These are phyloP conservation scores for Drosophila saltans DNA, from an alignment of 1,140 invertebrate species.

Conservation along the genomic window DNA sequence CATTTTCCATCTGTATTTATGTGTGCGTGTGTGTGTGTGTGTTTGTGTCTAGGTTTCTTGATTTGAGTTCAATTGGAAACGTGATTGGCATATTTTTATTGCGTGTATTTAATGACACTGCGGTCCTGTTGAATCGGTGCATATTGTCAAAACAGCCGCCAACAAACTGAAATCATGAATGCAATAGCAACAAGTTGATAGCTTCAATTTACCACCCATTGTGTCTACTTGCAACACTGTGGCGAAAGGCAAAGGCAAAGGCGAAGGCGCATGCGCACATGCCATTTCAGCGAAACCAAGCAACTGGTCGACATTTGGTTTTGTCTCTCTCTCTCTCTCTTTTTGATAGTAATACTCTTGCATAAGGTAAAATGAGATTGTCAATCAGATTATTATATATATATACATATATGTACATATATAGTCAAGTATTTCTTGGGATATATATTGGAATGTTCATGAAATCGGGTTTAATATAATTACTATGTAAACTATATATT, in stretches of 20 bases:
- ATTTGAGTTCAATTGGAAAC: slow-evolving; percentile 18
- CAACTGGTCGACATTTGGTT: not conserved
- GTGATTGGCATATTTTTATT: slow-evolving; percentile 13
- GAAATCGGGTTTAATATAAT: too few species aligned
- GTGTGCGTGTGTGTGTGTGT: slow-evolving; percentile 16
- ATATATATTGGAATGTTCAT: too few species aligned
- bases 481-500: too few species aligned
- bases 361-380: too few species aligned
- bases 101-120: slow-evolving; percentile 10
- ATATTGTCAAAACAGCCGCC: slow-evolving; percentile 10
- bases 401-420: too few species aligned
- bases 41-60: slow-evolving; percentile 4
- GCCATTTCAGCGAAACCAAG: not conserved
- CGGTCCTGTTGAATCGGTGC: not conserved
- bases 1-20: slow-evolving; percentile 15
- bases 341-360: too few species aligned
- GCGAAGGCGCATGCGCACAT: slow-evolving; percentile 9
- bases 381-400: too few species aligned
- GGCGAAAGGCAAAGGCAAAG: slow-evolving; percentile 1
- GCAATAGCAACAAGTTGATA: slow-evolving; percentile 12
- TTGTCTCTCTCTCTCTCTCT: not conserved
- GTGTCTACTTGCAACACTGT: not conserved
- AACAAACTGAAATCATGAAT: slow-evolving; percentile 2
- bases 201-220: slow-evolving; percentile 13
- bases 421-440: too few species aligned